Percentiles rank a stretch among this genome's conserved stretches.
phyloP scores from a whole-genome alignment of 2,797 vertebrate genomes.

The Phalanger gymnotis region DNA sequence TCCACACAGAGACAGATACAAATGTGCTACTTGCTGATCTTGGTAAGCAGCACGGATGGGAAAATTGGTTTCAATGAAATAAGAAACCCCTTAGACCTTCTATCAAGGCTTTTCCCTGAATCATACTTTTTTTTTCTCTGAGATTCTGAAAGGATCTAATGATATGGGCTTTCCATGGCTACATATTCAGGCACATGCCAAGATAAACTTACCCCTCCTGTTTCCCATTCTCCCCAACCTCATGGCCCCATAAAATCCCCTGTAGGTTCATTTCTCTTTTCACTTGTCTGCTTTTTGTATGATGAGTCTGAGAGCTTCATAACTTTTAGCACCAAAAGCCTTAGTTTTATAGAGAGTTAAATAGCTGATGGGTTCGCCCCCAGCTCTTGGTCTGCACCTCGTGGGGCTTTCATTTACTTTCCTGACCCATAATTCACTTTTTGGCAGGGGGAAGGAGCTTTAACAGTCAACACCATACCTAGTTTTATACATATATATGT shows the following conservation, averaged over 20 bases:
- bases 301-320: background rate
- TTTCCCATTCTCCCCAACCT: background rate
- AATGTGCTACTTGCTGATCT: conserved; percentile 47
- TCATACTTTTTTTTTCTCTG: background rate
- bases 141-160: conserved; percentile 16
- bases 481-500: background rate
- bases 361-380: background rate
- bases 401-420: background rate
- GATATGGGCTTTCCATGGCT: background rate
- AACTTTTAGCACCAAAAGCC: background rate
- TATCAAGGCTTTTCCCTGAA: background rate
- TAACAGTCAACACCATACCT: too few relatives aligned
- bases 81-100: conserved; percentile 25
- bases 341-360: background rate
- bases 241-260: background rate
- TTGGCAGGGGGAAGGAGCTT: background rate
- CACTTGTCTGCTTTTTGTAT: background rate
- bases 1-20: conserved; percentile 73
- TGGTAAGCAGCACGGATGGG: background rate
- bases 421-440: background rate
- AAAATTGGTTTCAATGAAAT: conserved; percentile 43
- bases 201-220: background rate
- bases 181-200: background rate
- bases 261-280: background rate
- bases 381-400: background rate